Evolutionary conservation across 2,113 vertebrate genomes (phyloP).

Genomic region (Apodemus sylvaticus): DNA sequence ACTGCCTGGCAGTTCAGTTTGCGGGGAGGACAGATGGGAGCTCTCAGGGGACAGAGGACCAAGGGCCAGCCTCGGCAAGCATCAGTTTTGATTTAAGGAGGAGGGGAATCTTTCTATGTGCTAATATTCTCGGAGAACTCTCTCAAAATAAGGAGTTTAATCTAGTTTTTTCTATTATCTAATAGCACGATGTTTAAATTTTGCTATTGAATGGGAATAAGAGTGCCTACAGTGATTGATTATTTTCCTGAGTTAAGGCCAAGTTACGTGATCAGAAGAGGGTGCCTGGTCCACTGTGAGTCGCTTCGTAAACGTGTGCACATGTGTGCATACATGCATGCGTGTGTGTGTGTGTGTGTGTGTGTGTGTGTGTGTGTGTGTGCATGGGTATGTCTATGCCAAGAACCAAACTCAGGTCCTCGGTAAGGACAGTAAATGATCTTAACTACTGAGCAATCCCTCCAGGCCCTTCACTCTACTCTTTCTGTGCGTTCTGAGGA

Average conservation of each 20-base stretch:
- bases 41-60: background rate
- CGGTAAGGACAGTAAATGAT: background rate
- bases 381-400: too few relatives aligned
- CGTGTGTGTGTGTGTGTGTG: background rate
- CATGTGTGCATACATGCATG: background rate
- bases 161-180: background rate
- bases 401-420: background rate
- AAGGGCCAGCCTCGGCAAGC: background rate
- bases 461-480: background rate
- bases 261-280: background rate
- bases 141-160: background rate
- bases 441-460: background rate
- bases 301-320: accelerated
- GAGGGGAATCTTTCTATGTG: background rate
- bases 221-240: background rate
- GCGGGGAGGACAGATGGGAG: accelerated
- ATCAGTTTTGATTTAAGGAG: background rate
- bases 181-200: background rate
- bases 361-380: background rate
- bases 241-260: background rate
- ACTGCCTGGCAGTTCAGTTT: background rate
- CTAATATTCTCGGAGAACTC: constrained; percentile 26
- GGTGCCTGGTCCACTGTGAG: background rate
- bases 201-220: background rate
- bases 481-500: background rate